Evolutionary conservation across 2,797 vertebrate genomes (phyloP).

Genomic region (Gobionotothen gibberifrons): DNA sequence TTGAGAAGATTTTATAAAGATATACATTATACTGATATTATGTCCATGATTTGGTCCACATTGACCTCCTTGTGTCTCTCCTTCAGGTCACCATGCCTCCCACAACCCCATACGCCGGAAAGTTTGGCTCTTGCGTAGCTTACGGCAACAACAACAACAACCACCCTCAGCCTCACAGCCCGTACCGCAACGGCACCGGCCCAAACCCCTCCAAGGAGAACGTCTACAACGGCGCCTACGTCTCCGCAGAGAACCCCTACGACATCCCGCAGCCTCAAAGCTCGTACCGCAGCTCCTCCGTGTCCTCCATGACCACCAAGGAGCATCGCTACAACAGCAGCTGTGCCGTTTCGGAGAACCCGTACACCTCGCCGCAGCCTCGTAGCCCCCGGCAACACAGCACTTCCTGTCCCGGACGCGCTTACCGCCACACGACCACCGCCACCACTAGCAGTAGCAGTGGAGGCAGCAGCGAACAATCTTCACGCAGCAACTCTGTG

Average conservation of each 20-base stretch:
- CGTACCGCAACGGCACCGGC: slow-evolving; percentile 56
- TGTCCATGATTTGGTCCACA: background rate
- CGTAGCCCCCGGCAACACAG: slow-evolving; percentile 67
- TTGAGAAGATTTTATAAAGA: background rate
- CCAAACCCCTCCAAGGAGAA: slow-evolving; percentile 57
- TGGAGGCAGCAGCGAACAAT: slow-evolving; percentile 67
- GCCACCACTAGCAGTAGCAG: background rate
- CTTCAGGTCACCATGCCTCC: slow-evolving; percentile 90
- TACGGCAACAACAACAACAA: slow-evolving; percentile 81
- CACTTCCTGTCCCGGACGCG: slow-evolving; percentile 70
- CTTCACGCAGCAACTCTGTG: slow-evolving; percentile 52
- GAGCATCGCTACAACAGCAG: slow-evolving; percentile 66
- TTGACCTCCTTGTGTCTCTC: background rate
- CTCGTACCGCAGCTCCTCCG: slow-evolving; percentile 62
- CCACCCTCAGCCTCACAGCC: slow-evolving; percentile 70
- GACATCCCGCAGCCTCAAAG: slow-evolving; percentile 70
- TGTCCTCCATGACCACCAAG: slow-evolving; percentile 46
- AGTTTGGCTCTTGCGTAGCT: slow-evolving; percentile 88
- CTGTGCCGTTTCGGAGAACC: slow-evolving; percentile 61
- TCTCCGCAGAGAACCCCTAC: slow-evolving; percentile 71
- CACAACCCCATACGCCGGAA: slow-evolving; percentile 91
- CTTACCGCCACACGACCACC: slow-evolving; percentile 62
- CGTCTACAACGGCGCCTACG: slow-evolving; percentile 60
- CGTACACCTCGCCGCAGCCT: slow-evolving; percentile 63
- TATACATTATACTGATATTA: too few species aligned